These are phyloP conservation scores for Andrena haemorrhoa DNA, from an alignment of 2,888 invertebrate genomes.

Conservation along the genomic window DNA sequence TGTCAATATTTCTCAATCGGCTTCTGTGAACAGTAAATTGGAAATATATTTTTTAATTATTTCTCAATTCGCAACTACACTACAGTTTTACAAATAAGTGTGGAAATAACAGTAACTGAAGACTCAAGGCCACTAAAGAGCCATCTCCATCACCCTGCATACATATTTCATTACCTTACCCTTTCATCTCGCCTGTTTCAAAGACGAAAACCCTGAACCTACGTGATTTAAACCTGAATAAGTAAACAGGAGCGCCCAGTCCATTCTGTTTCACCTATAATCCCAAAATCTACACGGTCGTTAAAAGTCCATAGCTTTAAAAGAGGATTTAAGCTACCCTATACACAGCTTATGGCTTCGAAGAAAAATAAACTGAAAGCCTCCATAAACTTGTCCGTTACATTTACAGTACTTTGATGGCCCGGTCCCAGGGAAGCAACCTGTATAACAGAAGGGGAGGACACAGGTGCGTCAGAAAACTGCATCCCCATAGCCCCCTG, in stretches of 20 bases:
- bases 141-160: no score
- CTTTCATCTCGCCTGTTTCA: neutral
- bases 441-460: neutral
- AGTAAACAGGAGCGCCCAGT: neutral
- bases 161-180: neutral
- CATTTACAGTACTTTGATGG: neutral
- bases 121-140: no score
- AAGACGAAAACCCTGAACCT: neutral
- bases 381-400: neutral
- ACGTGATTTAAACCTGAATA: neutral
- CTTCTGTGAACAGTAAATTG: no score
- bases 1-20: neutral
- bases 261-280: neutral
- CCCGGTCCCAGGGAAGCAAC: neutral
- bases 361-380: neutral
- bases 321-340: neutral
- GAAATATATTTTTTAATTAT: no score
- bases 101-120: no score
- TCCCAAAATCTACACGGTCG: neutral
- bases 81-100: no score
- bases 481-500: neutral
- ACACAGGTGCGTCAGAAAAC: neutral
- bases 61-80: no score
- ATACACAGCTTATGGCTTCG: neutral
- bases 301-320: conserved; percentile 3